Evolutionary conservation across 2,797 vertebrate species (phyloP), one percentile per base, ranked within the genome.

Genomic region (Cynopterus sphinx): DNA sequence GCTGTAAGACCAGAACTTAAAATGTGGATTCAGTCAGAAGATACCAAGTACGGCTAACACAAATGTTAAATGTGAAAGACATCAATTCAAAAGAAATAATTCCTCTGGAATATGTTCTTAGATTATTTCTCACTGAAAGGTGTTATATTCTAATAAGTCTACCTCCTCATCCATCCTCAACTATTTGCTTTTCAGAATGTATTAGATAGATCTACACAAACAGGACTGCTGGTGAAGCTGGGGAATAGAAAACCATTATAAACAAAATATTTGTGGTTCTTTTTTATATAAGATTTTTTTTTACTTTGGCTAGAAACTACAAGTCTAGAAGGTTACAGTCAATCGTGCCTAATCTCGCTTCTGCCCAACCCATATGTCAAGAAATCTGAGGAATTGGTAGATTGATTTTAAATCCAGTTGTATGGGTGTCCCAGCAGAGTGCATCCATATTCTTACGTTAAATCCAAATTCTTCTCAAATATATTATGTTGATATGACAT

Each of bases 1-100:
- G 53, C 92, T 57, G 1, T 22, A 19, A 55, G 71, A 65, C 19
- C 41, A 49, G 79, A 91, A 85, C 24, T 79, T 49, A 65, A 83
- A 41, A 77, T 70, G 21, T 65, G 49, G 81, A 82, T 71, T 92
- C 24, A 3, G 33, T 71, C 49, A 55, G 49, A 74, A 83, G 65
- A 75, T 24, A 71, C 51, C 33, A 81, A 65, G 41, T 31, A 77
- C 0, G 41, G 61, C 36, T 61, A 88, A 67, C 6, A 78, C 5
- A 63, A 94, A 90, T 36, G 46, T 61, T 94, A 87, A 94, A 43
- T 70, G 90, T 16, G 22, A 81, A 96, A 90, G 73, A 91, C 1
- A 31, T 41, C 87, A 55, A 83, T 21, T 83, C 82, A 84, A 87
- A 75, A 75, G 74, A 94, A 95, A 26, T 4, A 86, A 67, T 59